A percentile compares a stretch with the other conserved stretches of the same genome.
Evolutionary conservation across 2,797 vertebrate species (phyloP).

Genomic region (Cuniculus paca): DNA sequence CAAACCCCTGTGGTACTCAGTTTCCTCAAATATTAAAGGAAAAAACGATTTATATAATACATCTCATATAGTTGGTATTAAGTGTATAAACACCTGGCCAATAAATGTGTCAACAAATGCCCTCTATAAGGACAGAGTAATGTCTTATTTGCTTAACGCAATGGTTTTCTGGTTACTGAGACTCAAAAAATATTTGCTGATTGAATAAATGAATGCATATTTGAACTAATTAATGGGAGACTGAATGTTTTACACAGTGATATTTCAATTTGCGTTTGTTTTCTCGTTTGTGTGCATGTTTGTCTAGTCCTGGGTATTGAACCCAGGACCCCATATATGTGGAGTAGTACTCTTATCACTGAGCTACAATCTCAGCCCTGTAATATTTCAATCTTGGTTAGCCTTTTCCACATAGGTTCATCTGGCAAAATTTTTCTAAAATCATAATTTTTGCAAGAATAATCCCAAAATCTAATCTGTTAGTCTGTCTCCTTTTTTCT

Average conservation of each 20-base stretch:
- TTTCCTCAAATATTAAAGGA: constrained; percentile 23
- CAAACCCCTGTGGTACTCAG: not conserved
- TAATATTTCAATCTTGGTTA: not conserved
- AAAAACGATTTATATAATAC: not conserved
- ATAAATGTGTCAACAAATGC: not conserved
- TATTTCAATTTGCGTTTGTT: not conserved
- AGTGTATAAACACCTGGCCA: not conserved
- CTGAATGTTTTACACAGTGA: not conserved
- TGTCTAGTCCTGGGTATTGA: not conserved
- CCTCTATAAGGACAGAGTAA: not conserved
- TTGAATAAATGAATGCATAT: constrained; percentile 41
- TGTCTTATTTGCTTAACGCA: constrained; percentile 36
- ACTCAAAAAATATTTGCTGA: constrained; percentile 38
- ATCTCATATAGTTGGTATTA: not conserved
- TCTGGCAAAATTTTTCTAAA: constrained; percentile 43
- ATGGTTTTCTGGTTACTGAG: constrained; percentile 44
- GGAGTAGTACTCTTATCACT: not conserved
- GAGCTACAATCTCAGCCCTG: not conserved
- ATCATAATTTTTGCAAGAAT: constrained; percentile 50
- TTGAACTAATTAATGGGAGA: constrained; percentile 17
- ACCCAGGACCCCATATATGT: not conserved
- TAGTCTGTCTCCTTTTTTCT: constrained; percentile 11
- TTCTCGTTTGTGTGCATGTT: not conserved
- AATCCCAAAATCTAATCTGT: not conserved
- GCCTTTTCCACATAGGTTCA: not conserved